Evolutionary conservation across 2,888 invertebrate genomes (phyloP).

Genomic region (Heliconius sara): DNA sequence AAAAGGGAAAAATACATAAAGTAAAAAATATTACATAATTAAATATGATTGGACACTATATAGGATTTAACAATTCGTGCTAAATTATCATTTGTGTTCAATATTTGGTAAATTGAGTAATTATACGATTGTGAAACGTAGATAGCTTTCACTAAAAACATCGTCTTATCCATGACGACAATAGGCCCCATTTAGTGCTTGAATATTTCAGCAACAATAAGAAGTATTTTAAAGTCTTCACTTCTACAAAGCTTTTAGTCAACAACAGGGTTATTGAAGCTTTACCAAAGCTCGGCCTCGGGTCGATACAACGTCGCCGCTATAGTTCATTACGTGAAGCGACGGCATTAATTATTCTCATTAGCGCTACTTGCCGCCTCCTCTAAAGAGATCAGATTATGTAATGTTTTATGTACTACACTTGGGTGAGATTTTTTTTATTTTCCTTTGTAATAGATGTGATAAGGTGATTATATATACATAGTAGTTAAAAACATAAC

Average conservation of each 20-base stretch:
- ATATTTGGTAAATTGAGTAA: no score
- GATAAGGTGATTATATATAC: no score
- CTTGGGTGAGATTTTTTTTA: neutral
- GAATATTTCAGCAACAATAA: constrained; percentile 22
- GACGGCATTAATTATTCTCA: constrained; percentile 57
- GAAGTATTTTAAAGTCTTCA: constrained; percentile 18
- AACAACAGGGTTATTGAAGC: constrained; percentile 28
- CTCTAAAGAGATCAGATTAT: constrained; percentile 38
- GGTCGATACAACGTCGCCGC: constrained; percentile 52
- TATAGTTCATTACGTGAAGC: constrained; percentile 54
- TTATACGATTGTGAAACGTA: neutral
- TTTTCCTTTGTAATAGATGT: neutral
- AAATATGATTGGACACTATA: neutral
- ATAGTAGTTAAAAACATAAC: no score
- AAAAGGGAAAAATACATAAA: neutral
- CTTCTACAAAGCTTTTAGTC: constrained; percentile 20
- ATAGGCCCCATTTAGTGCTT: constrained; percentile 5
- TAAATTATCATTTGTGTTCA: neutral
- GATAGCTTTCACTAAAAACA: neutral
- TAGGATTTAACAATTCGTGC: neutral
- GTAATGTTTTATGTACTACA: constrained; percentile 28
- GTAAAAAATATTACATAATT: neutral
- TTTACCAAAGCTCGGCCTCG: constrained; percentile 33
- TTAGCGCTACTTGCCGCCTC: constrained; percentile 47
- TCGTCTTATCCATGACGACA: constrained; percentile 9